Evolutionary conservation across 2,888 invertebrate species (phyloP).

Genomic region (Lasioglossum pauxillum): DNA sequence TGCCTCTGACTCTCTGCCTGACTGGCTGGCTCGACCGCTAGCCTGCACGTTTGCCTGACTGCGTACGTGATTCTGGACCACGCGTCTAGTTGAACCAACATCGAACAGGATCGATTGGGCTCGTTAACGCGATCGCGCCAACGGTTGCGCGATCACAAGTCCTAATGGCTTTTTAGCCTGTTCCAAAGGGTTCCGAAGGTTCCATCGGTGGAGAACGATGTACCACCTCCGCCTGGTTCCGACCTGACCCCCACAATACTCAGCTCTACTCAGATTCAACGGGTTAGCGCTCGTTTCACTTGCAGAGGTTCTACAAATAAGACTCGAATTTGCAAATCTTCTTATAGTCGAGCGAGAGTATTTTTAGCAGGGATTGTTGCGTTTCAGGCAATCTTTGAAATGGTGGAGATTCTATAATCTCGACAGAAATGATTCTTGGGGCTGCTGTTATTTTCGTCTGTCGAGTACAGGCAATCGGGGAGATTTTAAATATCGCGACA

Average conservation of each 20-base stretch:
- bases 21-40: conserved; percentile 53
- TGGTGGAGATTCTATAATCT: background rate
- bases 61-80: conserved; percentile 62
- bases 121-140: conserved; percentile 51
- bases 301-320: background rate
- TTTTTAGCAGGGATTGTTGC: background rate
- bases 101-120: conserved; percentile 47
- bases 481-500: conserved; percentile 30
- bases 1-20: conserved; percentile 39
- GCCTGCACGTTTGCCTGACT: conserved; percentile 68
- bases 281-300: too few species aligned
- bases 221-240: background rate
- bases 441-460: background rate
- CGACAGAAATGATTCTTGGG: background rate
- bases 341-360: background rate
- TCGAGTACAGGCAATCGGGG: background rate
- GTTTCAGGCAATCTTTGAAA: background rate
- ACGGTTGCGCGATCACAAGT: conserved; percentile 26
- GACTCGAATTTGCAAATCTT: background rate
- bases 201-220: background rate
- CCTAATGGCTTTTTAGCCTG: conserved; percentile 19
- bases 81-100: conserved; percentile 20
- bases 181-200: background rate
- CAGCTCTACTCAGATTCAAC: background rate
- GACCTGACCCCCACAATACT: background rate